phyloP scores from a whole-genome alignment of 2,888 invertebrate species.

The Stenoptilia bipunctidactyla region DNA sequence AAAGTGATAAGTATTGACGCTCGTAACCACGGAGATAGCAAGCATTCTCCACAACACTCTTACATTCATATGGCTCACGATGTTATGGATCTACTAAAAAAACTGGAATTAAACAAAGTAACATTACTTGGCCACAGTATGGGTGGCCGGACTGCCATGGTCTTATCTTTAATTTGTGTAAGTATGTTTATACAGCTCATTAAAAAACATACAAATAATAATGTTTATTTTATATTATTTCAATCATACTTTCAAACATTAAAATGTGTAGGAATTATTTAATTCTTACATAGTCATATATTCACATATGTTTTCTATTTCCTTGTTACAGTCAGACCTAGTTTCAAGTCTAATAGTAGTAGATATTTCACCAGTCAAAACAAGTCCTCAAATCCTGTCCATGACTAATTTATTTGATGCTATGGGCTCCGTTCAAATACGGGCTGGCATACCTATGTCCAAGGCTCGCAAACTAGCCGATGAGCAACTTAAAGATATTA shows the following conservation, averaged over 20 bases:
- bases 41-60: slow-evolving; percentile 80
- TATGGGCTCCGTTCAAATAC: slow-evolving; percentile 73
- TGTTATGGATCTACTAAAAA: slow-evolving; percentile 72
- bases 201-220: no score
- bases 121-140: slow-evolving; percentile 92
- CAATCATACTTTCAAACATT: no score
- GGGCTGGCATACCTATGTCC: slow-evolving; percentile 74
- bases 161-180: slow-evolving; percentile 78
- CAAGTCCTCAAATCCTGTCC: slow-evolving; percentile 71
- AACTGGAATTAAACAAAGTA: slow-evolving; percentile 74
- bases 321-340: slow-evolving; percentile 63
- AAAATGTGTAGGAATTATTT: no score
- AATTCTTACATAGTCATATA: no score
- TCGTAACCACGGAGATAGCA: slow-evolving; percentile 96
- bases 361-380: slow-evolving; percentile 78
- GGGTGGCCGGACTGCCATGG: slow-evolving; percentile 95
- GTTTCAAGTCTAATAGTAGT: slow-evolving; percentile 78
- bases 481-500: slow-evolving; percentile 70
- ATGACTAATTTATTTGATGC: slow-evolving; percentile 77
- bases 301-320: not conserved
- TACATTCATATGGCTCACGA: slow-evolving; percentile 81
- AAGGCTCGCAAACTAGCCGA: slow-evolving; percentile 77
- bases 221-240: no score
- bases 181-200: slow-evolving; percentile 23
- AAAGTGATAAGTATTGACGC: slow-evolving; percentile 90